A percentile compares a stretch with the other conserved stretches of the same genome.
Conservation (phyloP, 2,113 vertebrate species). For the Lepisosteus oculatus region DNA sequence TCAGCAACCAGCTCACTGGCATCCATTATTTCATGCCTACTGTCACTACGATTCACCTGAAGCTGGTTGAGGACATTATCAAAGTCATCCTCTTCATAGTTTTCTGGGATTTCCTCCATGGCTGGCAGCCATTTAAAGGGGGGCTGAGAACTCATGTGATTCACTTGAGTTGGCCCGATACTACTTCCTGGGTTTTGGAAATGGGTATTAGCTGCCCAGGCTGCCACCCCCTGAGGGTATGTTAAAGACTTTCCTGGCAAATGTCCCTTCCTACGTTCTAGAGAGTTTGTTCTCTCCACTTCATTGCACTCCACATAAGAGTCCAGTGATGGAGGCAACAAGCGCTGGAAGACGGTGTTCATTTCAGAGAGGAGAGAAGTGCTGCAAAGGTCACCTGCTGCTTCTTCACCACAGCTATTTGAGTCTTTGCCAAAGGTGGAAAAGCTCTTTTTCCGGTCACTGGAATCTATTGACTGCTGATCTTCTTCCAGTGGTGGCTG, state of each 20-base stretch:
- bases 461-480: conserved; percentile 52
- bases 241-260: conserved; percentile 76
- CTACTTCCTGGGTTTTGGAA: conserved; percentile 85
- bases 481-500: conserved; percentile 72
- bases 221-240: conserved; percentile 87
- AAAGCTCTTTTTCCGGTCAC: conserved; percentile 88
- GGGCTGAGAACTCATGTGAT: conserved; percentile 76
- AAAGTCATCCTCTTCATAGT: conserved; percentile 95
- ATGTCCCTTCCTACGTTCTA: conserved; percentile 84
- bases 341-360: conserved; percentile 93
- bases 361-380: conserved; percentile 89
- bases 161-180: conserved; percentile 64
- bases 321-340: conserved; percentile 85
- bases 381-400: conserved; percentile 60
- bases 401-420: conserved; percentile 47
- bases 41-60: conserved; percentile 73
- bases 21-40: conserved; percentile 93
- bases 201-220: conserved; percentile 94
- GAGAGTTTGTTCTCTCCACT: conserved; percentile 65
- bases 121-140: conserved; percentile 93
- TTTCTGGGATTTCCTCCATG: conserved; percentile 98
- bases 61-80: conserved; percentile 91
- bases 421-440: conserved; percentile 91
- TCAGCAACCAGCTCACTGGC: conserved; percentile 96
- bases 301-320: conserved; percentile 74